phyloP scores from a whole-genome alignment of 1,140 invertebrate species.

The Limonius californicus region DNA sequence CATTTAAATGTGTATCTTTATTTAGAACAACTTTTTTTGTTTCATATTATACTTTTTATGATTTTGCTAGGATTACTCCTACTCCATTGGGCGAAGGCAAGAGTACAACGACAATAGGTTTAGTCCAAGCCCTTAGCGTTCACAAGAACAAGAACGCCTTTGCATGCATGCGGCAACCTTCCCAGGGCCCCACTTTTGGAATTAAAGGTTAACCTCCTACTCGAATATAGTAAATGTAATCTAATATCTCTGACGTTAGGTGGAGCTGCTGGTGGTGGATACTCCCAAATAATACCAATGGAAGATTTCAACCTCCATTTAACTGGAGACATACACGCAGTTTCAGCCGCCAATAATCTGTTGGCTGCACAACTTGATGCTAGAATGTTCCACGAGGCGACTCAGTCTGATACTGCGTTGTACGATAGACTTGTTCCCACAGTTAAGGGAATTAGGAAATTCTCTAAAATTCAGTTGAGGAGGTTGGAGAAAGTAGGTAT shows the following conservation, averaged over 20 bases:
- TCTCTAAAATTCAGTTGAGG: slow-evolving; percentile 79
- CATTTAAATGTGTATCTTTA: no score
- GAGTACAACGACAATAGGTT: slow-evolving; percentile 91
- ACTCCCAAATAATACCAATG: slow-evolving; percentile 96
- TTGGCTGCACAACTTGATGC: slow-evolving; percentile 92
- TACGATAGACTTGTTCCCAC: slow-evolving; percentile 84
- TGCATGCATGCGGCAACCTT: slow-evolving; percentile 95
- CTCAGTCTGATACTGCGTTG: slow-evolving; percentile 81
- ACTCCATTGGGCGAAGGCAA: slow-evolving; percentile 97
- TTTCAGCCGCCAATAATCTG: slow-evolving; percentile 96
- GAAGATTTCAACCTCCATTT: slow-evolving; percentile 99
- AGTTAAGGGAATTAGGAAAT: slow-evolving; percentile 70
- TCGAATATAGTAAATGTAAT: neutral
- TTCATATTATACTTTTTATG: no score
- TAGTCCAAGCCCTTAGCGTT: slow-evolving; percentile 87
- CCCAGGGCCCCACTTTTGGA: slow-evolving; percentile 97
- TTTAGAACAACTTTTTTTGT: no score
- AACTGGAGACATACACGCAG: slow-evolving; percentile 98
- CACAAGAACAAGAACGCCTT: slow-evolving; percentile 85
- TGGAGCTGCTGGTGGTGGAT: slow-evolving; percentile 93
- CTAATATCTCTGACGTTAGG: slow-evolving; percentile 56
- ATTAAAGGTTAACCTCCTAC: slow-evolving; percentile 71
- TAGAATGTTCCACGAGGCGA: slow-evolving; percentile 93
- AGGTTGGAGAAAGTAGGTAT: slow-evolving; percentile 83
- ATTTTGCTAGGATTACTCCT: slow-evolving; percentile 78